phyloP scores from a whole-genome alignment of 1,140 invertebrate species.

The Formica exsecta region DNA sequence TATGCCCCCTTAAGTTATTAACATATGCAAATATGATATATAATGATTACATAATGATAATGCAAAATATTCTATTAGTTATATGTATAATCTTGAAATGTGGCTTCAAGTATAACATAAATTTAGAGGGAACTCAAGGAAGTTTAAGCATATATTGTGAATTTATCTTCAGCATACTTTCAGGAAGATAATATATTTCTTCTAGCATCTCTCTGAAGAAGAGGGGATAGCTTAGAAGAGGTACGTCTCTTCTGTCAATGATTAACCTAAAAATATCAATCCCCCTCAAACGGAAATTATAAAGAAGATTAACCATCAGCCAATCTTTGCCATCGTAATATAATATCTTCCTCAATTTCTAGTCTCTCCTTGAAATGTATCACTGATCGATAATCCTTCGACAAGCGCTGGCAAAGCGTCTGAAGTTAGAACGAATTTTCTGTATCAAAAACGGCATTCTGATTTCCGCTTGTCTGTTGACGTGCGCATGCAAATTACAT shows the following conservation, averaged over 20 bases:
- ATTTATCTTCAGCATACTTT: conserved; percentile 23
- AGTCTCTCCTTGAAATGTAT: conserved; percentile 38
- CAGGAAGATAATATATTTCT: conserved; percentile 1
- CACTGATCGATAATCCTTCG: conserved; percentile 19
- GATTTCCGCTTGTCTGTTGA: not conserved
- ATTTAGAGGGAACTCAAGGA: conserved; percentile 1
- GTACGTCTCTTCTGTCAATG: not conserved
- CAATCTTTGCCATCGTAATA: conserved; percentile 4
- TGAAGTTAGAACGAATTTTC: not conserved
- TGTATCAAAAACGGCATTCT: not conserved
- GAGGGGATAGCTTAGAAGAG: not conserved
- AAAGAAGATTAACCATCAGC: conserved; percentile 20
- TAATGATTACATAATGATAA: no score
- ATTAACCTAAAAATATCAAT: conserved; percentile 20
- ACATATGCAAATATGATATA: not conserved
- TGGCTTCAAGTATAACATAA: not conserved
- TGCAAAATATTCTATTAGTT: not conserved
- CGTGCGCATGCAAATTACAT: conserved; percentile 2
- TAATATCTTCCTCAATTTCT: conserved; percentile 27
- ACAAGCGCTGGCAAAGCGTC: not conserved
- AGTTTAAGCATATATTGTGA: not conserved
- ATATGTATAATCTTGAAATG: not conserved
- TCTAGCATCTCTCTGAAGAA: not conserved
- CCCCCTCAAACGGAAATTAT: conserved; percentile 30
- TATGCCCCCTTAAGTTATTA: not conserved